phyloP scores from a whole-genome alignment of 2,797 vertebrate genomes.

The Anabas testudineus region DNA sequence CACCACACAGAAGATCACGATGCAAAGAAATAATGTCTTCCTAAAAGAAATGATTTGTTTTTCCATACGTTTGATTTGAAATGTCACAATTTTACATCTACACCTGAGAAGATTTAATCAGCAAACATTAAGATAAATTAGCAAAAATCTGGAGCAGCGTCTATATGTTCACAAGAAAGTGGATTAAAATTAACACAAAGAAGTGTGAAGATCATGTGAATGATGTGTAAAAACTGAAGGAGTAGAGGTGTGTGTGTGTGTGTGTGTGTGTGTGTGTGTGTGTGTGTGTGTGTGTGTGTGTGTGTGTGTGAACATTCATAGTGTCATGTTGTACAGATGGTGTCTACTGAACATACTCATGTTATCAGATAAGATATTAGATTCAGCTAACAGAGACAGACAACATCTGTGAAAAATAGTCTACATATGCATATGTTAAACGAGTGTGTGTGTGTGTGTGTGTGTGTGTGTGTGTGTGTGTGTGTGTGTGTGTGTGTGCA shows the following conservation, averaged over 20 bases:
- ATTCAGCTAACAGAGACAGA: constrained; percentile 24
- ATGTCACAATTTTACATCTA: too few relatives aligned
- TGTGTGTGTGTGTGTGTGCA: background rate
- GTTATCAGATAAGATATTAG: constrained; percentile 8
- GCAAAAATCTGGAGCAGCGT: background rate
- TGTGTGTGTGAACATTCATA: too few relatives aligned
- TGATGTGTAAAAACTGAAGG: background rate
- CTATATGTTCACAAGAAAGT: background rate
- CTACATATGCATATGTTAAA: too few relatives aligned
- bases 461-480: background rate
- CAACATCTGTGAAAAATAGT: constrained; percentile 19
- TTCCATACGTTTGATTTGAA: too few relatives aligned
- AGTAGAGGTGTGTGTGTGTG: constrained; percentile 19
- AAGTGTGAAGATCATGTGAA: constrained; percentile 15
- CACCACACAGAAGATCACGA: background rate
- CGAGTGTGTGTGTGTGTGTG: background rate
- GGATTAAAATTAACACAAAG: background rate
- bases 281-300: too few relatives aligned
- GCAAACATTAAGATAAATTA: background rate
- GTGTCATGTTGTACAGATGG: too few relatives aligned
- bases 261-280: too few relatives aligned
- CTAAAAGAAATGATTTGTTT: too few relatives aligned
- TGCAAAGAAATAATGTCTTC: background rate
- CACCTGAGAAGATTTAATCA: too few relatives aligned
- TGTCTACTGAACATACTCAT: background rate